phyloP scores from a whole-genome alignment of 2,797 vertebrate genomes.

The Gallinago solitaria region DNA sequence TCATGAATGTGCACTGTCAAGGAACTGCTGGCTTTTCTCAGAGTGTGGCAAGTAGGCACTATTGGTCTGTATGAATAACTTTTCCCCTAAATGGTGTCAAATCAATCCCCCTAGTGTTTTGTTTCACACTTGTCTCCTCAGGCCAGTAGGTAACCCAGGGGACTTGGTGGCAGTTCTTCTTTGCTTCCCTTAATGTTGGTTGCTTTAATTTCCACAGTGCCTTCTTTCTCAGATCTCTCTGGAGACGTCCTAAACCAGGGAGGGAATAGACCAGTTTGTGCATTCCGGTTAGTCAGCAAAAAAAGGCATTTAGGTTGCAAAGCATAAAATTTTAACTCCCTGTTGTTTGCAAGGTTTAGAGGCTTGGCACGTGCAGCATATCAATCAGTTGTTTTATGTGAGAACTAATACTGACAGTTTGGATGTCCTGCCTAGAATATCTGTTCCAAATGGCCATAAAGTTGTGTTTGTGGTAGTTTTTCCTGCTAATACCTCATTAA shows the following conservation, averaged over 20 bases:
- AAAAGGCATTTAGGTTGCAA: background rate
- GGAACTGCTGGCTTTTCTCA: background rate
- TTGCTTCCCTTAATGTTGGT: background rate
- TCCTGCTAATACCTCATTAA: background rate
- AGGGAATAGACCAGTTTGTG: background rate
- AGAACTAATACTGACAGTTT: background rate
- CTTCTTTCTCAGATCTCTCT: background rate
- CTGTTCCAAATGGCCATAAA: background rate
- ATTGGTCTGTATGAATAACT: background rate
- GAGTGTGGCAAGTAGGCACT: background rate
- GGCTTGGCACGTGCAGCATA: background rate
- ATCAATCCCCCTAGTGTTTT: background rate
- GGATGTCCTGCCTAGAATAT: background rate
- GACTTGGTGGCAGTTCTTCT: background rate
- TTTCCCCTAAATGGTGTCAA: background rate
- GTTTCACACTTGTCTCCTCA: background rate
- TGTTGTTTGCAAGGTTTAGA: background rate
- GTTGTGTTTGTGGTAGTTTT: background rate
- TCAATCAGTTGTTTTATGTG: conserved; percentile 17
- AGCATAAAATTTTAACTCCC: background rate
- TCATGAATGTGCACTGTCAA: background rate
- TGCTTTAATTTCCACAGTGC: background rate
- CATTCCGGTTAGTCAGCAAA: conserved; percentile 8
- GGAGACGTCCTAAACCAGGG: background rate
- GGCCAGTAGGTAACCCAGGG: background rate